Evolutionary conservation across 2,888 invertebrate species (phyloP).

Genomic region (Zygogramma bicolorata): DNA sequence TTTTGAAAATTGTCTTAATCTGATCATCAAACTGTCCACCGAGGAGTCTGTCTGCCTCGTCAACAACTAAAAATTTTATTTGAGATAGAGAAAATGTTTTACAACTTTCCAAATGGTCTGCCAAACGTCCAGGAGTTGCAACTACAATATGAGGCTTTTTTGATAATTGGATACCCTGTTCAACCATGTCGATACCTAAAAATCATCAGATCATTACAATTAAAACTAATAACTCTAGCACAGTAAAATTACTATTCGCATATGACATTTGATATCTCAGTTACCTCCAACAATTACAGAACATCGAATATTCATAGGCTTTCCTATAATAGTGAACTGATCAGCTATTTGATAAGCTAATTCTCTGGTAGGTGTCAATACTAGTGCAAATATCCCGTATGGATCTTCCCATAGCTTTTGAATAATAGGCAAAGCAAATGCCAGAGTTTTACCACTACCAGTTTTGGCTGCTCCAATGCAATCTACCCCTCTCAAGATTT

Average conservation of each 20-base stretch:
- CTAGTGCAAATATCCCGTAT: conserved; percentile 93
- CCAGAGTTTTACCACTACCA: conserved; percentile 97
- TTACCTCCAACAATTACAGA: conserved; percentile 86
- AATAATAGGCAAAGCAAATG: conserved; percentile 95
- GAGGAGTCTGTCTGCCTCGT: conserved; percentile 94
- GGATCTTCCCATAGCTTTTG: conserved; percentile 94
- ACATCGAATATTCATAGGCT: conserved; percentile 85
- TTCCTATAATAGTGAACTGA: conserved; percentile 93
- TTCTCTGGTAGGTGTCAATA: conserved; percentile 95
- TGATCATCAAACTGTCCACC: conserved; percentile 86
- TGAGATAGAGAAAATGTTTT: conserved; percentile 83
- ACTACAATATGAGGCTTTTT: conserved; percentile 94
- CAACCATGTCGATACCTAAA: conserved; percentile 89
- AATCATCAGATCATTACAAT: not conserved
- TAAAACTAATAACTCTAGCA: too few relatives aligned
- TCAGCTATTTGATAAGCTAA: conserved; percentile 94
- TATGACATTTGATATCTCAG: not conserved
- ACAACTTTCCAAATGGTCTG: conserved; percentile 92
- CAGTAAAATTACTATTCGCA: too few relatives aligned
- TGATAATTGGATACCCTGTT: conserved; percentile 86
- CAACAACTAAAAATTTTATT: conserved; percentile 89
- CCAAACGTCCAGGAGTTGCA: conserved; percentile 95
- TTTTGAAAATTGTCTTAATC: conserved; percentile 81
- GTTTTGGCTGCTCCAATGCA: conserved; percentile 98
- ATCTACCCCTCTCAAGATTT: conserved; percentile 83